These are phyloP conservation scores for Ploceus nigricollis DNA, from an alignment of 2,113 vertebrate genomes.

Conservation along the genomic window DNA sequence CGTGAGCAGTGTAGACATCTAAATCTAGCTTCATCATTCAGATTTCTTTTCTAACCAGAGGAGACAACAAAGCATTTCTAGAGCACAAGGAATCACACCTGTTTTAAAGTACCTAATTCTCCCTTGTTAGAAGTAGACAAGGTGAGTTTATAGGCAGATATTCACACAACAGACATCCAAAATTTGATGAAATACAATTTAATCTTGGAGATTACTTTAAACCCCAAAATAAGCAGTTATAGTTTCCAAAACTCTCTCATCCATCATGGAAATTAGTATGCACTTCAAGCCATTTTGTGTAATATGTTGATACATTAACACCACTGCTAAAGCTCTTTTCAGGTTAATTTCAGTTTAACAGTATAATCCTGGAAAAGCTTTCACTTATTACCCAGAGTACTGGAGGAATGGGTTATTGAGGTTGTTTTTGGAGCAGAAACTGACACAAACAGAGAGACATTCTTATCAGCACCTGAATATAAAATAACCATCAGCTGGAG, in stretches of 20 bases:
- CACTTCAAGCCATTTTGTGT: not conserved
- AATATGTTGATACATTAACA: not conserved
- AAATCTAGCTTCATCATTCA: not conserved
- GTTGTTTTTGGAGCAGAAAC: not conserved
- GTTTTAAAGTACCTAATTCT: not conserved
- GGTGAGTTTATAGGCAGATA: not conserved
- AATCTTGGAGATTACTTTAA: not conserved
- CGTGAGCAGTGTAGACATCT: not conserved
- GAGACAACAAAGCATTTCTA: not conserved
- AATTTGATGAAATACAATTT: not conserved
- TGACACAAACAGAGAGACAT: not conserved
- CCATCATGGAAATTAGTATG: not conserved
- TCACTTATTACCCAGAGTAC: not conserved
- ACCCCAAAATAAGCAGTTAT: not conserved
- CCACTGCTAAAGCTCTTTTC: not conserved
- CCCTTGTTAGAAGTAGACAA: not conserved
- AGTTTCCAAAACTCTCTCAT: not conserved
- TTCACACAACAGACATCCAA: not conserved
- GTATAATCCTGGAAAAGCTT: not conserved
- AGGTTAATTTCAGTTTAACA: constrained; percentile 24
- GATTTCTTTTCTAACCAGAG: not conserved
- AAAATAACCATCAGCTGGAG: not conserved
- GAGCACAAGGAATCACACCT: not conserved
- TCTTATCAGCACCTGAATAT: constrained; percentile 9
- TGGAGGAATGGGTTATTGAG: constrained; percentile 4